These are phyloP conservation scores for Meloidogyne exigua DNA, from an alignment of 1,140 invertebrate species.

Conservation along the genomic window DNA sequence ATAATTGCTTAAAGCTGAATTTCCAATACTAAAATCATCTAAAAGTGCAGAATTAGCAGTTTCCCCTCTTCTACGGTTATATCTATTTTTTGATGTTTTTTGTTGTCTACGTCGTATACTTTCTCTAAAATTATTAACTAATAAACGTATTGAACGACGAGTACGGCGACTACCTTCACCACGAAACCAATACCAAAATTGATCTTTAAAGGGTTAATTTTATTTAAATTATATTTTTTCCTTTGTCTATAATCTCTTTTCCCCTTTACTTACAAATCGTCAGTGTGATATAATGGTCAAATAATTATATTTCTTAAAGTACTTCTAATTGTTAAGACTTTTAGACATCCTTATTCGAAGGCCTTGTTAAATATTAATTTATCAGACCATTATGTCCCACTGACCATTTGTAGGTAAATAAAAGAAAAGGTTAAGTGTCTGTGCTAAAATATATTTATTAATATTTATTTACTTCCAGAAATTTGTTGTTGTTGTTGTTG, in stretches of 20 bases:
- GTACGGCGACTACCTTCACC: constrained; percentile 18
- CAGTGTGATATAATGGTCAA: no score
- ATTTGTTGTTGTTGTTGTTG: neutral
- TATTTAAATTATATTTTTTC: no score
- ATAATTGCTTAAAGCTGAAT: constrained; percentile 14
- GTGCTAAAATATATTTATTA: no score
- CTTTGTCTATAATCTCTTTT: no score
- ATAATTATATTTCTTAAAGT: no score
- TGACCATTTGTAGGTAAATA: no score
- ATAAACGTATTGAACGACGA: constrained; percentile 5
- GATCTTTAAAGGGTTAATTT: neutral
- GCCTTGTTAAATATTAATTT: no score
- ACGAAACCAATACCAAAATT: constrained; percentile 30
- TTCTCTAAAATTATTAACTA: constrained; percentile 16
- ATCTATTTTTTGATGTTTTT: neutral
- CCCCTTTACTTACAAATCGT: no score
- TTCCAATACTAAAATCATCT: neutral
- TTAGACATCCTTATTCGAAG: no score
- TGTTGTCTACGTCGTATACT: constrained; percentile 10
- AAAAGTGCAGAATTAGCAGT: constrained; percentile 16
- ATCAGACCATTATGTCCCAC: no score
- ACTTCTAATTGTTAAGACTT: no score
- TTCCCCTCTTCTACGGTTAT: neutral
- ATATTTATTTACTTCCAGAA: neutral
- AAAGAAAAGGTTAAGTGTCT: no score